Evolutionary conservation across 2,797 vertebrate species (phyloP).

Genomic region (Takifugu rubripes): DNA sequence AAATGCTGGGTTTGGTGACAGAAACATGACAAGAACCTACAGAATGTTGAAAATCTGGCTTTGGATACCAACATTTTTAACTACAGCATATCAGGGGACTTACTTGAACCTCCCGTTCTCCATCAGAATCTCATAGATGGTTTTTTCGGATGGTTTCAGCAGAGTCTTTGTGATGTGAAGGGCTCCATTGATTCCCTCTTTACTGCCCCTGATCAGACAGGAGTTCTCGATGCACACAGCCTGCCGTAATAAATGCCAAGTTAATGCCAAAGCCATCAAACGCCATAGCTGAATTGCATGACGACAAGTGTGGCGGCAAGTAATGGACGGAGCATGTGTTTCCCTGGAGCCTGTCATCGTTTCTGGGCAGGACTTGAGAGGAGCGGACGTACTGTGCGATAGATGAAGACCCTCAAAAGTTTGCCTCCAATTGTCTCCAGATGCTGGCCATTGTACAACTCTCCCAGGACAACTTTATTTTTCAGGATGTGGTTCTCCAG

Average conservation of each 20-base stretch:
- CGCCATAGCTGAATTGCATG: not conserved
- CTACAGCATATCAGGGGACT: conserved; percentile 29
- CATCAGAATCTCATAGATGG: conserved; percentile 81
- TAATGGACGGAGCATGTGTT: conserved; percentile 20
- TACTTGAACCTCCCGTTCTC: conserved; percentile 89
- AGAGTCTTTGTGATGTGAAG: conserved; percentile 87
- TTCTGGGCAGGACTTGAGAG: conserved; percentile 16
- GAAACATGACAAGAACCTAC: conserved; percentile 31
- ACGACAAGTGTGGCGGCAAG: too few relatives aligned
- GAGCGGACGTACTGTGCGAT: conserved; percentile 86
- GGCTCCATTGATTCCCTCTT: conserved; percentile 91
- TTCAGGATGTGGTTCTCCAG: conserved; percentile 94
- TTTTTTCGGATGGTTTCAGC: conserved; percentile 84
- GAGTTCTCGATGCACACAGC: conserved; percentile 95
- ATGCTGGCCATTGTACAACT: conserved; percentile 90
- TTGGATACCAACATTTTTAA: conserved; percentile 22
- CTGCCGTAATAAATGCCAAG: conserved; percentile 63
- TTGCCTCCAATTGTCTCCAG: conserved; percentile 92
- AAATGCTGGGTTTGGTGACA: too few relatives aligned
- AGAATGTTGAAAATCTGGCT: conserved; percentile 21
- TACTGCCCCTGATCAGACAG: conserved; percentile 93
- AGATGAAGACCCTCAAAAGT: conserved; percentile 91
- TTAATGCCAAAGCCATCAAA: not conserved
- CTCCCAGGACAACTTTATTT: conserved; percentile 83
- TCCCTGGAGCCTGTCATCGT: not conserved